Evolutionary conservation across 2,888 invertebrate genomes (phyloP).

Genomic region (Cheilosia vernalis): DNA sequence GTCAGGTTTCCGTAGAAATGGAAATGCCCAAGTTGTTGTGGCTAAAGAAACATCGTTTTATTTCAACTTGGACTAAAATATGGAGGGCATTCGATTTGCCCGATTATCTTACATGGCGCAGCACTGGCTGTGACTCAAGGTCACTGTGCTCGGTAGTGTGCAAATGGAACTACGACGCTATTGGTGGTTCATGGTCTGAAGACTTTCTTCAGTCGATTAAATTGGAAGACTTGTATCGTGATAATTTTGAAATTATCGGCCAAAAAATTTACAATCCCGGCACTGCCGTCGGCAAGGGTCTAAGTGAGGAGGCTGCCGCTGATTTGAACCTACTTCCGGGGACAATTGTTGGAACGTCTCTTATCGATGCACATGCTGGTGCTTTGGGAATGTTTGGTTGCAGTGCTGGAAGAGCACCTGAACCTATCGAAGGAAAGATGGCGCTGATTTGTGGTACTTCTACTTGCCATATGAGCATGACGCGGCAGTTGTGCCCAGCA

Average conservation of each 20-base stretch:
- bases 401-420: conserved; percentile 81
- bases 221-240: conserved; percentile 88
- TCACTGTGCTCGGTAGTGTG: conserved; percentile 96
- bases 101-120: conserved; percentile 96
- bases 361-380: conserved; percentile 98
- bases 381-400: conserved; percentile 93
- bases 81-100: conserved; percentile 95
- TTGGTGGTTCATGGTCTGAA: conserved; percentile 88
- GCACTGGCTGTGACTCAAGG: conserved; percentile 90
- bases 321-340: conserved; percentile 88
- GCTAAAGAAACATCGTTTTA: conserved; percentile 90
- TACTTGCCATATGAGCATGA: conserved; percentile 96
- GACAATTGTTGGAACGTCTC: conserved; percentile 93
- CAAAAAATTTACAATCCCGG: conserved; percentile 88
- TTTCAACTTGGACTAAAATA: conserved; percentile 87
- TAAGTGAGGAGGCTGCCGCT: conserved; percentile 87
- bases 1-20: conserved; percentile 98
- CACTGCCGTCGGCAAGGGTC: conserved; percentile 86
- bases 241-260: conserved; percentile 89
- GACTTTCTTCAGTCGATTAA: conserved; percentile 90
- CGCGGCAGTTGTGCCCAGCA: conserved; percentile 87
- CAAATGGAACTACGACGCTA: conserved; percentile 95
- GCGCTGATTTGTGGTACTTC: conserved; percentile 96
- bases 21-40: conserved; percentile 96
- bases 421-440: conserved; percentile 78